Percentiles rank a stretch among this genome's conserved stretches.
Conservation (phyloP, 2,888 invertebrate species). For the Tachina fera region DNA sequence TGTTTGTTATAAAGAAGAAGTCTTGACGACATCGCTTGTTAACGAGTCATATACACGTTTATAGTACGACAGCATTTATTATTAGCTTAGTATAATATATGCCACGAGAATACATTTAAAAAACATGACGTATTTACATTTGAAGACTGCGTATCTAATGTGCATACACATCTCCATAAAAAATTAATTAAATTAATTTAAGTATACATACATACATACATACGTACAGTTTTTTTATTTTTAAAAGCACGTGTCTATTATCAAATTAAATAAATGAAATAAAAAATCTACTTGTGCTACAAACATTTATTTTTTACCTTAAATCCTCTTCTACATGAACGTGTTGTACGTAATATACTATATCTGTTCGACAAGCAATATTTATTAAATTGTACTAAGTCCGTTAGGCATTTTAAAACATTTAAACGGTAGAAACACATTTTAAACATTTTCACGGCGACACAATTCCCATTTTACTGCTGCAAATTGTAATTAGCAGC, state of each 20-base stretch:
- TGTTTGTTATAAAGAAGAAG: no score
- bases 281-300: not conserved
- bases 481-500: not conserved
- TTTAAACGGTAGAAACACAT: slow-evolving; percentile 18
- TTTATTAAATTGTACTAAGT: slow-evolving; percentile 32
- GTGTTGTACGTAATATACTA: slow-evolving; percentile 7
- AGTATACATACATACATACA: not conserved
- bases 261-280: not conserved
- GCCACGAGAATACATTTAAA: no score
- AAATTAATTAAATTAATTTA: no score
- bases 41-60: no score
- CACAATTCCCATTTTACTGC: slow-evolving; percentile 1
- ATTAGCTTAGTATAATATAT: no score
- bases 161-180: not conserved
- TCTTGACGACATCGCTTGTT: no score
- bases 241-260: not conserved
- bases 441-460: slow-evolving; percentile 40
- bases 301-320: slow-evolving; percentile 23
- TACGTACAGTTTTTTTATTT: not conserved
- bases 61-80: no score
- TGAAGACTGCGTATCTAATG: no score
- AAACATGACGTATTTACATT: no score
- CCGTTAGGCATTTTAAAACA: slow-evolving; percentile 15
- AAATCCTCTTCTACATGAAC: not conserved
- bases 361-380: not conserved